A percentile compares a stretch with the other conserved stretches of the same genome.
Evolutionary conservation across 2,797 vertebrate species (phyloP).

Genomic region (Botia kubotai): DNA sequence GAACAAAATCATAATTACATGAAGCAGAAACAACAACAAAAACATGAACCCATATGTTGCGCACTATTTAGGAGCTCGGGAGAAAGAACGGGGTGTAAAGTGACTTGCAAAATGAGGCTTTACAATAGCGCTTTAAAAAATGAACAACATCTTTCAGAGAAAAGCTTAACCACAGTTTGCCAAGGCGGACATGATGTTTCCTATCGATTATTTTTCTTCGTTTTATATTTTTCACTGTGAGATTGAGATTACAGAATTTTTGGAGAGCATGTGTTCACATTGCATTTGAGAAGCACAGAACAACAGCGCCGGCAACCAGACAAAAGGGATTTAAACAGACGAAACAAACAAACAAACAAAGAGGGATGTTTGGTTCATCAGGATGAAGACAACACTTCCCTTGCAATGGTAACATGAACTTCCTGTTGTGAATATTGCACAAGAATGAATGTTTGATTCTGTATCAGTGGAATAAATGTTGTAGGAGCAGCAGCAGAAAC

Average conservation of each 20-base stretch:
- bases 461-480: conserved; percentile 53
- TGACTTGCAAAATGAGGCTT: conserved; percentile 74
- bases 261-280: conserved; percentile 22
- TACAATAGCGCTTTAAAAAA: conserved; percentile 76
- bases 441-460: conserved; percentile 54
- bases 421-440: conserved; percentile 74
- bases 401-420: conserved; percentile 52
- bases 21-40: conserved; percentile 46
- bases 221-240: conserved; percentile 16
- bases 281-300: conserved; percentile 60
- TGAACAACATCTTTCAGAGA: conserved; percentile 67
- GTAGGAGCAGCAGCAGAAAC: neutral
- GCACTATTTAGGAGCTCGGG: conserved; percentile 3
- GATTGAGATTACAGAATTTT: conserved; percentile 11
- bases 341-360: neutral
- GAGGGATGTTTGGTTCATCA: neutral
- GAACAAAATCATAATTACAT: conserved; percentile 38
- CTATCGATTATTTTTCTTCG: conserved; percentile 1
- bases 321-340: conserved; percentile 33
- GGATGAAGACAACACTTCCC: conserved; percentile 40
- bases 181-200: conserved; percentile 53
- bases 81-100: conserved; percentile 50
- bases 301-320: conserved; percentile 58
- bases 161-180: conserved; percentile 67
- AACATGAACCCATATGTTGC: conserved; percentile 45